Conservation (phyloP, 2,113 vertebrate genomes). For the Gnathonemus longibarbis region DNA sequence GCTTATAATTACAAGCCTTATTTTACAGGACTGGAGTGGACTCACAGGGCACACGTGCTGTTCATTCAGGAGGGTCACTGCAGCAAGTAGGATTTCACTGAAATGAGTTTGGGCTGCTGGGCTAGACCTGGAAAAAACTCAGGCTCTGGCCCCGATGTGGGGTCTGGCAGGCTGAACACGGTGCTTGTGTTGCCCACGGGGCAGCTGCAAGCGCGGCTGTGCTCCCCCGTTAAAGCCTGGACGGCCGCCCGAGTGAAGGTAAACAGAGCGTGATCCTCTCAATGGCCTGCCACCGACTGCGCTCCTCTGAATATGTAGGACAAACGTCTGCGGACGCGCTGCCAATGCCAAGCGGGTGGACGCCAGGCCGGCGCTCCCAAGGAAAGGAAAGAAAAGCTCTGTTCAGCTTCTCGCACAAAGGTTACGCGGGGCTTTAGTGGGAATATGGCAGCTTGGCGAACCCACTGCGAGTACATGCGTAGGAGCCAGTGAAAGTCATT, state of each 20-base stretch:
- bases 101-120: background rate
- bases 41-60: background rate
- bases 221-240: slow-evolving; percentile 13
- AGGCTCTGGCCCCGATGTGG: background rate
- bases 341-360: background rate
- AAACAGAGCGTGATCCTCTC: slow-evolving; percentile 24
- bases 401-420: background rate
- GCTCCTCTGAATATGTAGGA: slow-evolving; percentile 20
- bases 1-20: background rate
- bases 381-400: background rate
- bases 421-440: background rate
- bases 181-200: background rate
- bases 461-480: background rate
- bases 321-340: slow-evolving; percentile 5
- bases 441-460: background rate
- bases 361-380: background rate
- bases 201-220: background rate
- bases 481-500: background rate
- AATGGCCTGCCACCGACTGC: slow-evolving; percentile 9
- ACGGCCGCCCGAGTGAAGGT: slow-evolving; percentile 5
- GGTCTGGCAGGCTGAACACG: background rate
- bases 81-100: background rate
- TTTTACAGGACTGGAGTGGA: background rate
- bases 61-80: background rate
- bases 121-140: background rate